Conservation (phyloP, 2,113 vertebrate genomes). For the Hyperopisus bebe region DNA sequence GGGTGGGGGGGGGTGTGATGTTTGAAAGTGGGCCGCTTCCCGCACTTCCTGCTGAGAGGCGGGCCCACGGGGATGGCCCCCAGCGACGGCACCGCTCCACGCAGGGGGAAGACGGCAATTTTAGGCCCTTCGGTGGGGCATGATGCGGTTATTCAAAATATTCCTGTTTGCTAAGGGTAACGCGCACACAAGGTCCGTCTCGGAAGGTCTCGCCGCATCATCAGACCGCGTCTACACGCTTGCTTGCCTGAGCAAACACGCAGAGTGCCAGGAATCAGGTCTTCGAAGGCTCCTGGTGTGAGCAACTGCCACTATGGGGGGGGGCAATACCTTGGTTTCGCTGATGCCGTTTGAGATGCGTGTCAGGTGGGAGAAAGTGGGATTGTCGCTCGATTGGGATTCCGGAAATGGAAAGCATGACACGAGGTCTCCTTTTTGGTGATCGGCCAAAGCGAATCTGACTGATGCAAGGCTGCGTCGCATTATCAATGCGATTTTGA, state of each 20-base stretch:
- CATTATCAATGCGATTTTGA: not conserved
- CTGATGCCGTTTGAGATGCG: not conserved
- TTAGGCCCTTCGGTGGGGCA: not conserved
- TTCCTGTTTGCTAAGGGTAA: not conserved
- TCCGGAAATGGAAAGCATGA: not conserved
- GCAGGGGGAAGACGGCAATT: not conserved
- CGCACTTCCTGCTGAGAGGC: not conserved
- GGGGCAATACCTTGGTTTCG: not conserved
- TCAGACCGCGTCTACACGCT: not conserved
- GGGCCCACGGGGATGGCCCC: not conserved
- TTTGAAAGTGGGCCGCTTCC: slow-evolving; percentile 13
- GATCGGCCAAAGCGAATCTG: not conserved
- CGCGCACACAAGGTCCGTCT: not conserved
- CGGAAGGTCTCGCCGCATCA: not conserved
- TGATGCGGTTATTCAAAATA: not conserved
- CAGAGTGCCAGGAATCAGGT: not conserved
- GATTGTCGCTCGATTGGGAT: not conserved
- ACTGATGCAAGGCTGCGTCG: not conserved
- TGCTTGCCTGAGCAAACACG: not conserved
- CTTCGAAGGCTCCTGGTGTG: not conserved
- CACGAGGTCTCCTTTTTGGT: not conserved
- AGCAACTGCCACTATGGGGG: not conserved
- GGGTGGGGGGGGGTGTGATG: slow-evolving; percentile 22
- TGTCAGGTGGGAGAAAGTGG: not conserved
- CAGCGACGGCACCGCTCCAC: not conserved